Evolutionary conservation across 2,888 invertebrate genomes (phyloP).

Genomic region (Phortica okadai): DNA sequence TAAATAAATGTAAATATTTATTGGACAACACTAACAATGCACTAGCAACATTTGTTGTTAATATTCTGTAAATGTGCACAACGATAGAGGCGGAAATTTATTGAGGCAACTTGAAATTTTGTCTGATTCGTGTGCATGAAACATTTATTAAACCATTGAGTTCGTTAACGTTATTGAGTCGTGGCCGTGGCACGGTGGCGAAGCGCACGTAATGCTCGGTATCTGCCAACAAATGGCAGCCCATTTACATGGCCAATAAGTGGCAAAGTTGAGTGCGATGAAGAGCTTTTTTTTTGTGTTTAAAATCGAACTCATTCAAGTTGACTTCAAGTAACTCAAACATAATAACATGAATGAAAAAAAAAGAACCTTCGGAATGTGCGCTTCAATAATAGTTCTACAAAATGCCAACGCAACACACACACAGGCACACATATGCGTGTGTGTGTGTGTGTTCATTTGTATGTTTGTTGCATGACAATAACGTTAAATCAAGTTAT

Average conservation of each 20-base stretch:
- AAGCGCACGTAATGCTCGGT: no score
- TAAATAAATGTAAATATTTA: conserved; percentile 60
- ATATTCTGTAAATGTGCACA: conserved; percentile 66
- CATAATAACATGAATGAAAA: not conserved
- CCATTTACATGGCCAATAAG: conserved; percentile 14
- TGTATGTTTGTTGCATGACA: conserved; percentile 60
- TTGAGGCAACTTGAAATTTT: conserved; percentile 10
- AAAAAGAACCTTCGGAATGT: not conserved
- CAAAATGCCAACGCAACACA: not conserved
- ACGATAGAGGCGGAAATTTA: conserved; percentile 40
- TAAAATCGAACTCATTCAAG: conserved; percentile 25
- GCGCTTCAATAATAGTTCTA: not conserved
- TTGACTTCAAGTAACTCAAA: conserved; percentile 19
- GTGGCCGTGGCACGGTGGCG: no score
- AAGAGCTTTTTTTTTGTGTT: not conserved
- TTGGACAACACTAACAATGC: conserved; percentile 40
- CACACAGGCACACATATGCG: conserved; percentile 30
- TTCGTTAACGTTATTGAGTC: conserved; percentile 6
- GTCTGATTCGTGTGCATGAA: conserved; percentile 25
- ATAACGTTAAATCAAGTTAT: conserved; percentile 73
- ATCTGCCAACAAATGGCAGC: conserved; percentile 2
- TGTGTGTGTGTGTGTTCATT: conserved; percentile 30
- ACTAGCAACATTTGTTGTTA: conserved; percentile 52
- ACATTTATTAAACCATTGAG: conserved; percentile 69
- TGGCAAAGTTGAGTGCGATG: not conserved